These are phyloP conservation scores for Plecotus auritus DNA, from an alignment of 2,113 vertebrate species.

Conservation along the genomic window DNA sequence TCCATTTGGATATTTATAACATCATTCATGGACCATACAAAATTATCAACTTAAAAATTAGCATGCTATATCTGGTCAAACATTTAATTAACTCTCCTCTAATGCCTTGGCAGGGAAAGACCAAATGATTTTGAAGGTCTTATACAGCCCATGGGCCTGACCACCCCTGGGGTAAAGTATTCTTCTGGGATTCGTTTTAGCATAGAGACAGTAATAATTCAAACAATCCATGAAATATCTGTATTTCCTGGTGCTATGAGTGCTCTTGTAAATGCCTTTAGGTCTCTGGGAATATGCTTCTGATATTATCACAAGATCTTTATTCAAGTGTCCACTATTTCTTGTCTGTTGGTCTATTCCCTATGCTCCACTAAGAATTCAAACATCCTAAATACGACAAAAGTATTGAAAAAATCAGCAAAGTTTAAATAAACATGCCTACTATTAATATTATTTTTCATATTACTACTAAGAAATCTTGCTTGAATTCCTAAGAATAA, in stretches of 20 bases:
- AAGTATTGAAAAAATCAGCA: neutral
- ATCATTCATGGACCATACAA: no score
- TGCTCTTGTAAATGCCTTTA: neutral
- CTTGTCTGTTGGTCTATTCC: neutral
- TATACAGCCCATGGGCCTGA: no score
- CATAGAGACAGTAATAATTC: neutral
- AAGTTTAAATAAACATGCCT: neutral
- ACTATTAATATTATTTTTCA: neutral
- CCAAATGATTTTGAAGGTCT: no score
- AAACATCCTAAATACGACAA: neutral
- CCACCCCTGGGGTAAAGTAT: neutral
- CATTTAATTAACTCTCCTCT: no score
- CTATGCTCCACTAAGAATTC: neutral
- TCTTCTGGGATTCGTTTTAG: neutral
- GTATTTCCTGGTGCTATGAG: neutral
- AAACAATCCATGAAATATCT: neutral
- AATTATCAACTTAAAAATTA: no score
- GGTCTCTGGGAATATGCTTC: neutral
- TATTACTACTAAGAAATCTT: neutral
- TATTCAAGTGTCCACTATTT: neutral
- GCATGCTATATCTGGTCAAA: no score
- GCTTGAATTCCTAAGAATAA: neutral
- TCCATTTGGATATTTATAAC: no score
- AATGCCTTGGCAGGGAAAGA: no score
- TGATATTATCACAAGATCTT: neutral